Percentiles rank a stretch among this genome's conserved stretches.
These are phyloP conservation scores for Sminthurides aquaticus DNA, from an alignment of 2,888 invertebrate genomes.

Conservation along the genomic window DNA sequence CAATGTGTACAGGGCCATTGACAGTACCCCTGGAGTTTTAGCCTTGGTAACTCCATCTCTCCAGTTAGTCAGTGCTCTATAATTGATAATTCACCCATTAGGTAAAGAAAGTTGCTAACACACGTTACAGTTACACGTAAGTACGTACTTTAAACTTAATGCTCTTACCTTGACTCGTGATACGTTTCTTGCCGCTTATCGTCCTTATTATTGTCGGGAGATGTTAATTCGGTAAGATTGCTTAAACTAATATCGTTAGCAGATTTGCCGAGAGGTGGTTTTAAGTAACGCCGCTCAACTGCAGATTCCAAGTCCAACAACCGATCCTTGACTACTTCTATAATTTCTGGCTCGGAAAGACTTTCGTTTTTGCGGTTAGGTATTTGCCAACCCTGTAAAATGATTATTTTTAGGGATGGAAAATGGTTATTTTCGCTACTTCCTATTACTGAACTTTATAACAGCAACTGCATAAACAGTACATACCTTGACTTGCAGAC, in stretches of 20 bases:
- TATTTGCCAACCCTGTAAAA: conserved; percentile 25
- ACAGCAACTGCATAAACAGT: not conserved
- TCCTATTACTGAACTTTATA: conserved; percentile 6
- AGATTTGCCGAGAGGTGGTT: conserved; percentile 70
- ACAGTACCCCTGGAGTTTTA: conserved; percentile 80
- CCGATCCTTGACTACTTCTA: conserved; percentile 61
- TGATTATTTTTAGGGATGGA: not conserved
- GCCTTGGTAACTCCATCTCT: conserved; percentile 77
- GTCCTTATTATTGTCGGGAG: conserved; percentile 11
- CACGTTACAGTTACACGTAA: not conserved
- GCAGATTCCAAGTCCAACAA: conserved; percentile 77
- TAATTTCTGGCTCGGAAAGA: conserved; percentile 30
- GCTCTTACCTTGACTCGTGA: conserved; percentile 23
- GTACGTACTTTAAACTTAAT: no score
- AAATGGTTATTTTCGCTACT: not conserved
- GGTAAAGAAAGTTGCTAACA: no score
- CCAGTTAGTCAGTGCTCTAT: conserved; percentile 56
- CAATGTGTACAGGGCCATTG: conserved; percentile 79
- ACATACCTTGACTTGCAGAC: conserved; percentile 70
- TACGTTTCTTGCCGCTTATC: conserved; percentile 5
- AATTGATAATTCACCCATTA: conserved; percentile 5
- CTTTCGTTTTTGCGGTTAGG: conserved; percentile 19
- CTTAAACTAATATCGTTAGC: conserved; percentile 35
- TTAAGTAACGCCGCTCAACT: conserved; percentile 85
- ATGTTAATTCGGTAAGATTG: conserved; percentile 19